Conservation (phyloP, 2,888 invertebrate genomes). For the Sphecodes monilicornis region DNA sequence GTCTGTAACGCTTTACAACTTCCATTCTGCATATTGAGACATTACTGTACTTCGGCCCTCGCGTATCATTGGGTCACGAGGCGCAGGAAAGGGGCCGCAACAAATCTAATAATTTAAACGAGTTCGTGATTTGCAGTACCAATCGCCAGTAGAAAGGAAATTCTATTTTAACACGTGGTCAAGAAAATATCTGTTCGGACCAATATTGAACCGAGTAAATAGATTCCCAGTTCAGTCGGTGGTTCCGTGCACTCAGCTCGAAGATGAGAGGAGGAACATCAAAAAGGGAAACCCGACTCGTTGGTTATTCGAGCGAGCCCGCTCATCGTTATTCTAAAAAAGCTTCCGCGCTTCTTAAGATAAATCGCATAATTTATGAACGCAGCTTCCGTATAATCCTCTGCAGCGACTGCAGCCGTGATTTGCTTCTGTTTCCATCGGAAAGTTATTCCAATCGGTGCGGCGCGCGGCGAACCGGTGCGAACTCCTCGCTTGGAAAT, state of each 20-base stretch:
- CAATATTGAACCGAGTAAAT: constrained; percentile 43
- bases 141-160: constrained; percentile 34
- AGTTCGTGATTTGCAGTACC: constrained; percentile 27
- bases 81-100: background rate
- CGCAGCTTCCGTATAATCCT: constrained; percentile 56
- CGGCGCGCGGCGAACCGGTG: background rate
- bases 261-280: background rate
- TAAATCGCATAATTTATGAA: constrained; percentile 64
- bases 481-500: constrained; percentile 33
- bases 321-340: constrained; percentile 59
- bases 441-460: constrained; percentile 29
- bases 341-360: constrained; percentile 36
- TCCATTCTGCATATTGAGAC: too few relatives aligned
- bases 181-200: constrained; percentile 44
- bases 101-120: constrained; percentile 57
- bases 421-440: constrained; percentile 58
- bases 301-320: constrained; percentile 38
- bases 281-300: constrained; percentile 6
- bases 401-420: constrained; percentile 37
- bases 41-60: background rate
- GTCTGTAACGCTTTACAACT: too few relatives aligned
- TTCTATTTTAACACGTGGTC: constrained; percentile 49
- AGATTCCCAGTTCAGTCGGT: constrained; percentile 36
- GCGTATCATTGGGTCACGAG: background rate
- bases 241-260: background rate